phyloP scores from a whole-genome alignment of 2,888 invertebrate genomes.

The Clitarchus hookeri region DNA sequence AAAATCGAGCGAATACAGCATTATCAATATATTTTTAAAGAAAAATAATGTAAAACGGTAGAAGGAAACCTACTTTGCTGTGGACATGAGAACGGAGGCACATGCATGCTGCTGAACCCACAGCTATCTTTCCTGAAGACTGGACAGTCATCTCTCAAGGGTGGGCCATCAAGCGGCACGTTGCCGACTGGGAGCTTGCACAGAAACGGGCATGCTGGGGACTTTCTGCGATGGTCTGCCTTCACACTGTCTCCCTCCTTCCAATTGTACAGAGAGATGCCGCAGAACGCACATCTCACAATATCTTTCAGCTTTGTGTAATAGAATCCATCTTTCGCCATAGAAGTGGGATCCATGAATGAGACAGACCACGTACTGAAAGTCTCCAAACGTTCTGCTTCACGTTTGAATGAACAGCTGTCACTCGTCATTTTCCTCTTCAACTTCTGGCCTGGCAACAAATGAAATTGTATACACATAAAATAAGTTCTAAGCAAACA shows the following conservation, averaged over 20 bases:
- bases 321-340: not conserved
- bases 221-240: not conserved
- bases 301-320: not conserved
- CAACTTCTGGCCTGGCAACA: too few relatives aligned
- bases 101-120: not conserved
- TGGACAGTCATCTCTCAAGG: not conserved
- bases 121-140: not conserved
- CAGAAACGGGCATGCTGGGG: not conserved
- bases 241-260: not conserved
- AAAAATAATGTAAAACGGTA: too few relatives aligned
- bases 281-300: not conserved
- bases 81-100: too few relatives aligned
- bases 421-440: too few relatives aligned
- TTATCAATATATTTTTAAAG: too few relatives aligned
- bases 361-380: not conserved
- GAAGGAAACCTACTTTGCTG: too few relatives aligned
- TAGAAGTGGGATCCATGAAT: not conserved
- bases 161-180: not conserved
- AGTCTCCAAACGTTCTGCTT: constrained; percentile 6
- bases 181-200: not conserved
- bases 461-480: too few relatives aligned
- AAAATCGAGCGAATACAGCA: too few relatives aligned
- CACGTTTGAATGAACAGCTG: not conserved
- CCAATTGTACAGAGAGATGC: not conserved
- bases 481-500: too few relatives aligned